A percentile compares a stretch with the other conserved stretches of the same genome.
These are phyloP conservation scores for Oreochromis tanganicae DNA, from an alignment of 2,113 vertebrate species.

Conservation along the genomic window DNA sequence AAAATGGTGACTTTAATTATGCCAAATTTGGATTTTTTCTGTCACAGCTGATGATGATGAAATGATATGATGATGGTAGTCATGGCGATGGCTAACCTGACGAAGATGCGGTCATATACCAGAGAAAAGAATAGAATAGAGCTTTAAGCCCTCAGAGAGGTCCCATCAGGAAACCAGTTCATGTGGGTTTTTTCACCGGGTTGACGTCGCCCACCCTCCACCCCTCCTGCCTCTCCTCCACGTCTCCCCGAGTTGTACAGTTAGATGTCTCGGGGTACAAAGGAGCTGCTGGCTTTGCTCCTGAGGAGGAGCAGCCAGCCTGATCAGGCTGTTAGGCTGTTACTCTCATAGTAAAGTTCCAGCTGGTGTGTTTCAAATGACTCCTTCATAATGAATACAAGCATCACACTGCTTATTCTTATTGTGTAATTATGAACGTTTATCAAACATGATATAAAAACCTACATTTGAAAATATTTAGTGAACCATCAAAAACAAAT, in stretches of 20 bases:
- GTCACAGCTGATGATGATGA: neutral
- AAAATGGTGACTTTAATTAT: neutral
- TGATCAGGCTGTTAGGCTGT: neutral
- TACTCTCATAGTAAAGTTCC: neutral
- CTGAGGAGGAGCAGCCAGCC: neutral
- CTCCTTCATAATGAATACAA: neutral
- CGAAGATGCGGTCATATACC: neutral
- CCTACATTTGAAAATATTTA: neutral
- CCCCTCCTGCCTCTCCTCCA: neutral
- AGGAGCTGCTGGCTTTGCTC: neutral
- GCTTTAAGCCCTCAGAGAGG: neutral
- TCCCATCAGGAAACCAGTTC: neutral
- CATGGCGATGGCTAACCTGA: neutral
- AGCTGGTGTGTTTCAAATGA: neutral
- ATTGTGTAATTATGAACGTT: neutral
- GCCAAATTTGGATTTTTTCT: accelerated
- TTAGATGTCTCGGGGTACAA: neutral
- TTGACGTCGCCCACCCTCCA: neutral
- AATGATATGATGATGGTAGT: neutral
- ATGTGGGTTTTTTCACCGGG: neutral
- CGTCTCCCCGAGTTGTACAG: neutral
- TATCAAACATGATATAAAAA: neutral
- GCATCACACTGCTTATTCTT: neutral
- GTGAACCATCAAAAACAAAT: neutral
- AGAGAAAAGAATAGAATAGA: neutral